These are phyloP conservation scores for Pandion haliaetus DNA, from an alignment of 2,113 vertebrate species.

Conservation along the genomic window DNA sequence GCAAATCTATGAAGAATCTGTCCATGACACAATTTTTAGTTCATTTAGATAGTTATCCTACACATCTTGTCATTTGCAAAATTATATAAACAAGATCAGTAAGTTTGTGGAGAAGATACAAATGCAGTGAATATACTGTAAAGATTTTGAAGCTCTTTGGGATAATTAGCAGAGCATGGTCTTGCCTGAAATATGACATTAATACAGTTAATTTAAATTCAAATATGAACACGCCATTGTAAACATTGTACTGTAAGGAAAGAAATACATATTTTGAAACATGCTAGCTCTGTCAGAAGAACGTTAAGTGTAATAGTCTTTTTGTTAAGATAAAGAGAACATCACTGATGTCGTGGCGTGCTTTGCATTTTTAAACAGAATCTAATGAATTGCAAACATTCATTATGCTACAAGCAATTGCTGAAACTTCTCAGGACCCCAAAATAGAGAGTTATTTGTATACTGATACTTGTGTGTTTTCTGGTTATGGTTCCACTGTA, in stretches of 20 bases:
- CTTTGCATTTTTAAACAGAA: conserved; percentile 76
- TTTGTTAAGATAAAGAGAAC: conserved; percentile 72
- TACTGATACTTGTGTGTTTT: conserved; percentile 25
- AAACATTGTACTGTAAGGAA: background rate
- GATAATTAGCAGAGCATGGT: conserved; percentile 15
- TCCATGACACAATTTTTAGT: conserved; percentile 44
- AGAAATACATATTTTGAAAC: conserved; percentile 49
- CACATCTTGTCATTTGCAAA: conserved; percentile 50
- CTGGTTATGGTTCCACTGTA: conserved; percentile 32
- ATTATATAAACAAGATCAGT: conserved; percentile 52
- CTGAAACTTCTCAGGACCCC: conserved; percentile 74
- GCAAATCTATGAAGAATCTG: conserved; percentile 55
- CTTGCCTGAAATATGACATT: background rate
- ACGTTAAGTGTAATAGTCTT: conserved; percentile 55
- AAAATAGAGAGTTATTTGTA: conserved; percentile 75
- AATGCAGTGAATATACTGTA: conserved; percentile 29
- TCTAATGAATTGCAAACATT: conserved; percentile 78
- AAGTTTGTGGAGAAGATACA: conserved; percentile 18
- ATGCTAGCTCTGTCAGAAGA: conserved; percentile 34
- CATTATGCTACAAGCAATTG: conserved; percentile 68
- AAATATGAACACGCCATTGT: background rate
- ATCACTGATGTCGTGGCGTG: conserved; percentile 71
- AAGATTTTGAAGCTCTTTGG: conserved; percentile 32
- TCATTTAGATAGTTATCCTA: conserved; percentile 50
- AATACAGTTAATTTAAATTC: background rate